These are phyloP conservation scores for Heliconius eleuchia DNA, from an alignment of 1,140 invertebrate species.

Conservation along the genomic window DNA sequence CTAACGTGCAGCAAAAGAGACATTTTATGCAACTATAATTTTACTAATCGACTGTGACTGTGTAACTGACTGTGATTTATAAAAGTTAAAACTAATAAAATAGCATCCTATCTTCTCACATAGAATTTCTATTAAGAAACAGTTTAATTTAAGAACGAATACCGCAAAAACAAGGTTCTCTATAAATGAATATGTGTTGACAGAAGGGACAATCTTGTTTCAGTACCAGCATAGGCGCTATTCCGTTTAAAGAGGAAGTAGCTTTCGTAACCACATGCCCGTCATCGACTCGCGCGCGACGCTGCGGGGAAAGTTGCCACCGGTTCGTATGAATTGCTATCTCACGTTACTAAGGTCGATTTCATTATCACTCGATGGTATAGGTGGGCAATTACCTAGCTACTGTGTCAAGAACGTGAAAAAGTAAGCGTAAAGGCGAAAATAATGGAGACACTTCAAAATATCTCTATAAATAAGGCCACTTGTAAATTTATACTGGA, in stretches of 20 bases:
- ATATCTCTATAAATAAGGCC: conserved; percentile 1
- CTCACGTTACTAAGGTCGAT: conserved; percentile 56
- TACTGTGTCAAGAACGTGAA: conserved; percentile 10
- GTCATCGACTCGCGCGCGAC: conserved; percentile 57
- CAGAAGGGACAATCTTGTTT: conserved; percentile 21
- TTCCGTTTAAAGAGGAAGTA: conserved; percentile 64
- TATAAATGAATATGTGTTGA: background rate
- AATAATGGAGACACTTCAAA: conserved; percentile 11
- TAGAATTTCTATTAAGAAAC: background rate
- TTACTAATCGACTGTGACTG: background rate
- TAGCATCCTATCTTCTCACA: background rate
- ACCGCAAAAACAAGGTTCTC: background rate
- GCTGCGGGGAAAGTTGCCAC: conserved; percentile 67
- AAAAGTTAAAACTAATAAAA: background rate
- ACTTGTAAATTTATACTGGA: conserved; percentile 7
- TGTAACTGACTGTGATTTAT: background rate
- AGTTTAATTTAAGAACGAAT: background rate
- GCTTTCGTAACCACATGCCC: conserved; percentile 75
- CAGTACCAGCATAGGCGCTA: conserved; percentile 36
- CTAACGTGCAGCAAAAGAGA: background rate
- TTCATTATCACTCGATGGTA: conserved; percentile 55
- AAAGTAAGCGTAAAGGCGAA: background rate
- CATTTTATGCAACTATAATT: background rate
- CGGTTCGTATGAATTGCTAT: conserved; percentile 60
- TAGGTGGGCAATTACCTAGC: background rate